Conservation (phyloP, 2,797 vertebrate species). For the Jordanella pulchra region DNA sequence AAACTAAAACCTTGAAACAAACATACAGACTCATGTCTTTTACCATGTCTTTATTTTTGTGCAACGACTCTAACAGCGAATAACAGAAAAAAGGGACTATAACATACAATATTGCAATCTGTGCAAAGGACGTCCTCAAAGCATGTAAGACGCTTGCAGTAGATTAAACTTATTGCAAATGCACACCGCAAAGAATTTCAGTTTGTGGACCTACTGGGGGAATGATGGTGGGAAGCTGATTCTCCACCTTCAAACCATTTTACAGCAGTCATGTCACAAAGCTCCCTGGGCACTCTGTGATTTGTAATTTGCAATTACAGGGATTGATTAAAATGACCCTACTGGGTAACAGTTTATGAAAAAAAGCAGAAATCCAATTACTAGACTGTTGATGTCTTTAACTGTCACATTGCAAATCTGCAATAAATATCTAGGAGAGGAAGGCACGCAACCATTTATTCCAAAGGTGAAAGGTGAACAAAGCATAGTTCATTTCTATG, state of each 20-base stretch:
- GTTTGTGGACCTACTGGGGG: slow-evolving; percentile 18
- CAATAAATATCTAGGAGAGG: slow-evolving; percentile 50
- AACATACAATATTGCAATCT: slow-evolving; percentile 24
- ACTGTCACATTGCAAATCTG: slow-evolving; percentile 67
- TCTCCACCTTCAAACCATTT: slow-evolving; percentile 38
- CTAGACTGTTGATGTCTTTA: slow-evolving; percentile 64
- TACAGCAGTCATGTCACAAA: slow-evolving; percentile 53
- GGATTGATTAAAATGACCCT: slow-evolving; percentile 83
- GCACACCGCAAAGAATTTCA: slow-evolving; percentile 6
- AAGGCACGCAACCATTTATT: slow-evolving; percentile 25
- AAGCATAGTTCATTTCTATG: slow-evolving; percentile 26
- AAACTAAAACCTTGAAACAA: neutral
- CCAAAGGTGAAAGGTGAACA: slow-evolving; percentile 35
- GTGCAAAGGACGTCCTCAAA: slow-evolving; percentile 14
- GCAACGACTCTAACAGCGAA: neutral
- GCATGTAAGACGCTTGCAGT: slow-evolving; percentile 26
- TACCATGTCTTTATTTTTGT: neutral
- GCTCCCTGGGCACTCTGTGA: slow-evolving; percentile 59
- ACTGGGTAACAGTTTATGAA: slow-evolving; percentile 71
- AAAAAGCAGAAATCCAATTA: slow-evolving; percentile 74
- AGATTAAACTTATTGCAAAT: slow-evolving; percentile 36
- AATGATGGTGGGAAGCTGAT: slow-evolving; percentile 17
- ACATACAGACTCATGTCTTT: neutral
- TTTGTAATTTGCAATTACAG: slow-evolving; percentile 81
- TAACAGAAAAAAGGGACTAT: slow-evolving; percentile 9